Evolutionary conservation across 2,113 vertebrate species (phyloP), one percentile per base, ranked within the genome.

Genomic region (Dasyornis broadbenti): DNA sequence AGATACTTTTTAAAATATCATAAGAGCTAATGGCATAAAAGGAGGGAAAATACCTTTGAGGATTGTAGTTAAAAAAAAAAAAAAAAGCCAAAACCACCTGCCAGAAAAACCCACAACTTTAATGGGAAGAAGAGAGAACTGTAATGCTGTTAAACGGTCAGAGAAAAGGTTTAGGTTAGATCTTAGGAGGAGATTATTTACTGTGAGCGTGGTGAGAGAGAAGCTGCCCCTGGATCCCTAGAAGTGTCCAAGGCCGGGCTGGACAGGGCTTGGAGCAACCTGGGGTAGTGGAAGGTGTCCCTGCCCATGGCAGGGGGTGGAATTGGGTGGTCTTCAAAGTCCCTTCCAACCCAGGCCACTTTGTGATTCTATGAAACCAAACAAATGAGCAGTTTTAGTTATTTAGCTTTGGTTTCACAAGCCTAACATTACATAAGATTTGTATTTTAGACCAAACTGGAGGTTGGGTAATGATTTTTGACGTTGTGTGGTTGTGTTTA

Each of bases 201-300:
- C 14, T 61, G 21, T 54, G 24, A 35, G 11, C 2, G 1, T 45
- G 70, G 30, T 5, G 44, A 66, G 15, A 60, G 30, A 69, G 39
- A 54, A 69, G 39, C 54, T 76, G 13, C 2, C 21, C 20, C 30
- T n/a, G n/a, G n/a, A 35, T 47, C 70, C 54, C 45, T 82, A 30
- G 39, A 11, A 61, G 26, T 40, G 24, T 10, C 61, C 61, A 68
- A 47, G 61, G 21, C 14, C 39, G 35, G 26, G 24, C 0, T 68
- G 53, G 44, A 39, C 0, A 0, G 10, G 27, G 23, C 13, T 53
- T 59, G 61, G 26, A 69, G 15, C 17, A 27, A 0, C 5, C 24
- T 61, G 63, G 54, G 30, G 1, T 3, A 15, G 47, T 35, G 54
- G 30, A 42, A 76, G 21, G 3, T 69, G 63, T 76, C 35, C 26